phyloP scores from a whole-genome alignment of 2,113 vertebrate genomes.

The Sus scrofa region T2T-Sscrofa CM000826.6:150163001-150163500 shows the following conservation, averaged over 20 bases:
- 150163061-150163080: neutral
- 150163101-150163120: neutral
- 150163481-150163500: constrained; percentile 56
- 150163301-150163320: rapidly evolving
- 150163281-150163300: neutral
- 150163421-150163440: neutral
- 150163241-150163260: neutral
- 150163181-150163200: neutral
- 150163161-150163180: neutral
- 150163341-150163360: rapidly evolving
- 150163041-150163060: neutral
- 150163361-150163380: neutral
- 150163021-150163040: neutral
- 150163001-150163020: rapidly evolving
- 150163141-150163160: neutral
- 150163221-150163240: neutral
- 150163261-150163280: neutral
- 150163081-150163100: neutral
- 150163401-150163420: neutral
- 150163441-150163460: neutral
- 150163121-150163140: neutral
- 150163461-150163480: neutral
- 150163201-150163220: neutral
- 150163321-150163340: neutral
- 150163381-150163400: neutral